phyloP scores from a whole-genome alignment of 2,888 invertebrate genomes.

The Eucera pruinosa region DNA sequence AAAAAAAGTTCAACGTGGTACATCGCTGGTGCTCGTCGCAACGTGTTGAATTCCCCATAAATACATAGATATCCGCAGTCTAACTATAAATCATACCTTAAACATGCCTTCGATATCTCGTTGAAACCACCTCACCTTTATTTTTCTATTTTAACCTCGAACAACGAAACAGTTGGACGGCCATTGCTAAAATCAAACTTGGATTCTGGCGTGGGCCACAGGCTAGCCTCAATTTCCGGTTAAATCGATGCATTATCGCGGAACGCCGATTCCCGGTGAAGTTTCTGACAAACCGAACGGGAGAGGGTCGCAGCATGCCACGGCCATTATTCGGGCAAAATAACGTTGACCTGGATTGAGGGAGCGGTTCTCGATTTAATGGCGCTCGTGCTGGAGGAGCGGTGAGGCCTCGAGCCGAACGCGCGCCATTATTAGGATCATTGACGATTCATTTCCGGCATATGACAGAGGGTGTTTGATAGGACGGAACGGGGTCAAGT shows the following conservation, averaged over 20 bases:
- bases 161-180: no score
- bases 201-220: no score
- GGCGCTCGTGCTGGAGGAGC: slow-evolving; percentile 57
- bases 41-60: no score
- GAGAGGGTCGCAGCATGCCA: slow-evolving; percentile 9
- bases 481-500: slow-evolving; percentile 71
- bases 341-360: slow-evolving; percentile 66
- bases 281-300: slow-evolving; percentile 27
- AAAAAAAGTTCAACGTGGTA: no score
- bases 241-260: slow-evolving; percentile 41
- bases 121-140: no score
- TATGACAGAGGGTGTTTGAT: slow-evolving; percentile 63
- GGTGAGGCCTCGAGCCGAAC: slow-evolving; percentile 37
- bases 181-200: no score
- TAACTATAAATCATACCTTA: no score
- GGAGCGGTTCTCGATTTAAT: slow-evolving; percentile 60
- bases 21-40: no score
- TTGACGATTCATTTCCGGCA: slow-evolving; percentile 69
- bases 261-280: slow-evolving; percentile 22
- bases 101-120: no score
- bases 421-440: slow-evolving; percentile 68
- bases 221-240: slow-evolving; percentile 24
- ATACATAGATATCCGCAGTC: no score
- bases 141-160: no score
- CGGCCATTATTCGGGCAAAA: slow-evolving; percentile 62